Base-by-base conservation (phyloP, 2,113 vertebrate species). In the Natator depressus region DNA sequence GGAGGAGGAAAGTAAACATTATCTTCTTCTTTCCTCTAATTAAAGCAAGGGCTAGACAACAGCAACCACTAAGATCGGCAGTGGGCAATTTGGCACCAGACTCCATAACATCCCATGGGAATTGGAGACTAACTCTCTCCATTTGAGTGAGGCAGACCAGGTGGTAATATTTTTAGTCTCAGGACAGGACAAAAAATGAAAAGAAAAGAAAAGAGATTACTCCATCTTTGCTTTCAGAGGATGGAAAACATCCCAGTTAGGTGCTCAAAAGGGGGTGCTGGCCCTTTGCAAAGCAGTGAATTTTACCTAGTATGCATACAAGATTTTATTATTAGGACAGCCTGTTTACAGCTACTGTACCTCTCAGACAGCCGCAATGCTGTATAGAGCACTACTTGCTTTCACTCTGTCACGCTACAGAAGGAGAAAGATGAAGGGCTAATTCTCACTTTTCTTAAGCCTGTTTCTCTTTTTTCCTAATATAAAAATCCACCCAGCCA, bases 391-490 rank as follows among this genome's bases (percentile, higher is more conserved):
- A 57, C 25, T 25, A 7, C 75, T 27, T 47, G 42, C 42, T 78
- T 78, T 27, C 42, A 47, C 42, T 13, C 19, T 4, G 4, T 27
- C 42, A 78, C 4, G 24, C 42, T 27, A 8, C 42, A 78, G 42
- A 47, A 25, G 25, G 75, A 72, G 65, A 72, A 72, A 38, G 11
- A 20, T 27, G 25, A 84, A 11, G 49, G 90, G 27, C 89, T 88
- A 50, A 31, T 83, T 95, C 84, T 96, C 57, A 16, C 89, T 96
- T 96, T 95, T 85, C 57, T 89, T 27, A 85, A 89, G 69, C 2
- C 93, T 87, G 10, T 87, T 97, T 95, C 93, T 95, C 85, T 35
- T 92, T 35, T 49, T 38, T 24, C 47, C 86, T 85, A 86, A 47
- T 69, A 55, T 92, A 51, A 84, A 49, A 93, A 55, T 91, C n/a